A percentile compares a stretch with the other conserved stretches of the same genome.
These are phyloP conservation scores for Lethrus apterus DNA, from an alignment of 1,140 invertebrate species.

Conservation along the genomic window DNA sequence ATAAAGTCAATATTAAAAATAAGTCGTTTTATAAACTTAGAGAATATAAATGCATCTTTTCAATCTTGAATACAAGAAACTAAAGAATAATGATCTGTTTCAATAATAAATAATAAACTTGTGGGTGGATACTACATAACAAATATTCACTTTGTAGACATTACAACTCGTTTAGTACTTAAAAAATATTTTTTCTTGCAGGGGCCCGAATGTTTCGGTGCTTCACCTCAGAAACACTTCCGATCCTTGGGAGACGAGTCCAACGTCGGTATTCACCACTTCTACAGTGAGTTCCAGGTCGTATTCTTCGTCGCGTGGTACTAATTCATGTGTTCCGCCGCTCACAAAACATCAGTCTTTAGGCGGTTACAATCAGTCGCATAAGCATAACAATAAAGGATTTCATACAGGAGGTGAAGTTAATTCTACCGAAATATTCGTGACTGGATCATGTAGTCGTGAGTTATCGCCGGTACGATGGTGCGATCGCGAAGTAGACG, in stretches of 20 bases:
- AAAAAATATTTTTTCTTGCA: slow-evolving; percentile 37
- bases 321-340: slow-evolving; percentile 24
- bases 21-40: neutral
- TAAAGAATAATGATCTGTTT: neutral
- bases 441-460: slow-evolving; percentile 41
- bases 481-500: slow-evolving; percentile 53
- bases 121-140: no score
- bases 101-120: no score
- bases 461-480: slow-evolving; percentile 54
- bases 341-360: slow-evolving; percentile 36
- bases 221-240: slow-evolving; percentile 48
- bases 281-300: slow-evolving; percentile 20
- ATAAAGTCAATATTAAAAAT: neutral
- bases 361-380: slow-evolving; percentile 30
- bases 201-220: slow-evolving; percentile 50
- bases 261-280: slow-evolving; percentile 24
- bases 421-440: slow-evolving; percentile 42
- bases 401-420: slow-evolving; percentile 39
- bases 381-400: slow-evolving; percentile 25
- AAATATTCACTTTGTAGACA: no score
- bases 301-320: slow-evolving; percentile 24
- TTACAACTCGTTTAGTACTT: no score
- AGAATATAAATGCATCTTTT: neutral
- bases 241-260: slow-evolving; percentile 46
- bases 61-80: neutral